Evolutionary conservation across 2,888 invertebrate species (phyloP), one percentile per base, ranked within the genome.

Genomic region (Cordylochernes scorpioides): DNA sequence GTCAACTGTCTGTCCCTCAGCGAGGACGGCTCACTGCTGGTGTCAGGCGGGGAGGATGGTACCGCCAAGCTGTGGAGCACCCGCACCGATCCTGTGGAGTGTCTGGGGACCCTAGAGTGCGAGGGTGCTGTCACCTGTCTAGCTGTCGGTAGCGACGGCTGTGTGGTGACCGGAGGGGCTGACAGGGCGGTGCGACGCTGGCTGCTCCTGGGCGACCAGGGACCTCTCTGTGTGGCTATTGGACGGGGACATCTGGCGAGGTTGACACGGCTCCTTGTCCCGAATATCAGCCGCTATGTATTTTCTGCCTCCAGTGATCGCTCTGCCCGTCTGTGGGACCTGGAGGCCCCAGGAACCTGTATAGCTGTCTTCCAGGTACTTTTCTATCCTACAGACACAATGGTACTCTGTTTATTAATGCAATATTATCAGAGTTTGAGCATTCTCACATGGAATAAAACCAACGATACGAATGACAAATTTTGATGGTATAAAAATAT

Each of bases 1-100:
- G 52, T 60, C 39, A 60, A 60, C 44, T 58, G 56, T 40, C 54
- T 58, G 52, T 51, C 53, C 2, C 42, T 59, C 3, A 57, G 55
- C 31, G 57, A 57, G 30, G 59, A 60, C 40, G 49, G 49, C 3
- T 55, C 56, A 7, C 50, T 60, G 2, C 42, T 60, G 19, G 54
- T 53, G 1, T 56, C 58, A 3, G 59, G 59, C 6, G 53, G 55
- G 14, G 60, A 60, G 33, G 59, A 59, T 41, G 46, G 46, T 35
- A 55, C 53, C 1, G 51, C 52, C 2, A 40, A 57, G 14, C 46
- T 60, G 30, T 59, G 59, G 59, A 52, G 53, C 33, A 53, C 58
- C 3, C 49, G 50, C 32, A 54, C 55, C 1, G 43, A 48, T 5
- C 43, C 46, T 5, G 51, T 52, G 34, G 58, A 59, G 39, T 56